Conservation (phyloP, 1,140 invertebrate genomes). For the Stegodyphus mimosarum region DNA sequence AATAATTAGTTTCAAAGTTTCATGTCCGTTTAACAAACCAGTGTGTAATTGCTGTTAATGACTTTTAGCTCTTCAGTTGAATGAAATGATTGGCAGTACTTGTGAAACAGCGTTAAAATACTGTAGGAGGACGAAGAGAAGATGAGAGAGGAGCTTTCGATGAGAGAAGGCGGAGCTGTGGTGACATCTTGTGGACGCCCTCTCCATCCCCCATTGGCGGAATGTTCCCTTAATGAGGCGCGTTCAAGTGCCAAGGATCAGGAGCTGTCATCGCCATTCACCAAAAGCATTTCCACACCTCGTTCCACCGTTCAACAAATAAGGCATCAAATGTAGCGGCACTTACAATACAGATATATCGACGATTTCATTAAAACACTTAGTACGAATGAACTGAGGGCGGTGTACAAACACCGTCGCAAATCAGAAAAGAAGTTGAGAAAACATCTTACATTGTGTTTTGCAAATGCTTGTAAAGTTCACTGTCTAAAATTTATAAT, state of each 20-base stretch:
- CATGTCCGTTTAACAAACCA: too few species aligned
- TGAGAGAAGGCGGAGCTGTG: slow-evolving; percentile 4
- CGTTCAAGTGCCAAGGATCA: slow-evolving; percentile 1
- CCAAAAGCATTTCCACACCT: slow-evolving; percentile 34
- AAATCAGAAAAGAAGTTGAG: too few species aligned
- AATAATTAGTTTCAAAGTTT: too few species aligned
- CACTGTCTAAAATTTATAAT: too few species aligned
- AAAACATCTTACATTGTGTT: too few species aligned
- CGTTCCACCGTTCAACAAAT: slow-evolving; percentile 28
- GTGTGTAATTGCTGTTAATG: too few species aligned
- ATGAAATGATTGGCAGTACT: too few species aligned
- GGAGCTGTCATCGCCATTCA: slow-evolving; percentile 31
- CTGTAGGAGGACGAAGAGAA: not conserved
- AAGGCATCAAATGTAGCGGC: slow-evolving; percentile 33
- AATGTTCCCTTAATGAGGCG: slow-evolving; percentile 23
- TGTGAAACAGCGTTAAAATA: not conserved
- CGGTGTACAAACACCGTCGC: too few species aligned
- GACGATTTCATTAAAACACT: not conserved
- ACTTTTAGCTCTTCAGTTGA: too few species aligned
- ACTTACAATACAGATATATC: slow-evolving; percentile 5
- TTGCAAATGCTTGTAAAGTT: too few species aligned
- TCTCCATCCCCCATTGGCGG: slow-evolving; percentile 14
- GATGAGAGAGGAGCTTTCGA: not conserved
- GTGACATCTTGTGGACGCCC: slow-evolving; percentile 8
- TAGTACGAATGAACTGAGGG: not conserved